phyloP scores from a whole-genome alignment of 2,888 invertebrate genomes.

The Diadegma fenestrale region DNA sequence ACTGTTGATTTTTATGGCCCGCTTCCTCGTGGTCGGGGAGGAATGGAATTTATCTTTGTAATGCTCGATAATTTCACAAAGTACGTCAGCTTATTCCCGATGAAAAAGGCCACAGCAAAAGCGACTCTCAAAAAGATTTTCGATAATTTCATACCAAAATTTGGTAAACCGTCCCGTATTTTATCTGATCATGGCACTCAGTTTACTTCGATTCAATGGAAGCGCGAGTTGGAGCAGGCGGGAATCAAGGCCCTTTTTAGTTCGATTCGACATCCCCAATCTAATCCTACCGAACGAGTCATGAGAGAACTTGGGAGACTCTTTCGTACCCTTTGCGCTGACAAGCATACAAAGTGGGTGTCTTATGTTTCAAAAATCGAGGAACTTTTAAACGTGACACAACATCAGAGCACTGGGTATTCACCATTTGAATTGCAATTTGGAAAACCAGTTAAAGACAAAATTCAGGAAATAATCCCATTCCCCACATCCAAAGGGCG shows the following conservation, averaged over 20 bases:
- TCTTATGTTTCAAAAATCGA: not conserved
- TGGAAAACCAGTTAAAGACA: not conserved
- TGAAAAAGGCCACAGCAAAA: not conserved
- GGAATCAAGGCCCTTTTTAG: not conserved
- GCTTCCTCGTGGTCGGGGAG: not conserved
- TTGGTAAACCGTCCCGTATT: constrained; percentile 4
- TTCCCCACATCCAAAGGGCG: not conserved
- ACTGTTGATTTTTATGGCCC: constrained; percentile 21
- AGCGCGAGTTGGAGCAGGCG: not conserved
- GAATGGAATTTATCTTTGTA: constrained; percentile 1
- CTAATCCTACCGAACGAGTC: not conserved
- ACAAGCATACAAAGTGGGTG: not conserved
- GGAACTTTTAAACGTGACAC: not conserved
- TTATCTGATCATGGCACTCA: not conserved
- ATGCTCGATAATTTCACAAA: constrained; percentile 8
- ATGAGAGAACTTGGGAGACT: not conserved
- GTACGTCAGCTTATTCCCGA: not conserved
- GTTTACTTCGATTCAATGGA: not conserved
- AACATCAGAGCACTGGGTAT: not conserved
- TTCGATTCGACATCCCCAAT: too few species aligned
- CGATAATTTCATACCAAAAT: constrained; percentile 5
- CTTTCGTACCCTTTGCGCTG: not conserved
- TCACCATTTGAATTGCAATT: not conserved
- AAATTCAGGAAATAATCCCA: not conserved
- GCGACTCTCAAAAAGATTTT: not conserved